These are phyloP conservation scores for Centrocercus urophasianus DNA, from an alignment of 2,113 vertebrate genomes.

Conservation along the genomic window DNA sequence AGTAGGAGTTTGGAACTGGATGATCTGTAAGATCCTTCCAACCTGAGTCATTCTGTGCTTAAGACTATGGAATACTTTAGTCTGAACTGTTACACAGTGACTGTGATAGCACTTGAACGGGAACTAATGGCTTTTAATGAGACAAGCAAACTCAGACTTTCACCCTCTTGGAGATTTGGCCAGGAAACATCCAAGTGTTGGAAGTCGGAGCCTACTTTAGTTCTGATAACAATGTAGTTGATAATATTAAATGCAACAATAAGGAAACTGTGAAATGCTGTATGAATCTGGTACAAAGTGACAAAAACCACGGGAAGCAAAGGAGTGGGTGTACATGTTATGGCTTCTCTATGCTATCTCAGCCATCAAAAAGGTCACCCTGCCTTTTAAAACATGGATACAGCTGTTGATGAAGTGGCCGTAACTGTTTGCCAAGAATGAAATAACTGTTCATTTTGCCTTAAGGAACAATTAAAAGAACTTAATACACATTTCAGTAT, in stretches of 20 bases:
- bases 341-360: not conserved
- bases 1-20: too few species aligned
- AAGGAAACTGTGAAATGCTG: not conserved
- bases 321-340: accelerated
- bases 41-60: too few species aligned
- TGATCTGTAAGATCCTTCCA: too few species aligned
- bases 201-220: not conserved
- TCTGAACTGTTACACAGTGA: not conserved
- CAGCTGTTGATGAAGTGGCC: not conserved
- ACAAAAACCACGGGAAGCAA: not conserved
- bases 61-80: not conserved
- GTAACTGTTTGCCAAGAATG: not conserved
- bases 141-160: not conserved
- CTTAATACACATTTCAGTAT: not conserved
- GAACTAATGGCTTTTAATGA: not conserved
- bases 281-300: not conserved
- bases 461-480: not conserved
- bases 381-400: not conserved
- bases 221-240: not conserved
- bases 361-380: too few species aligned
- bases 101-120: too few species aligned
- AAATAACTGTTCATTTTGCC: not conserved
- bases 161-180: not conserved
- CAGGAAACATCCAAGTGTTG: not conserved
- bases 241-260: not conserved